Evolutionary conservation across 1,140 invertebrate genomes (phyloP).

Genomic region (Apis florea): DNA sequence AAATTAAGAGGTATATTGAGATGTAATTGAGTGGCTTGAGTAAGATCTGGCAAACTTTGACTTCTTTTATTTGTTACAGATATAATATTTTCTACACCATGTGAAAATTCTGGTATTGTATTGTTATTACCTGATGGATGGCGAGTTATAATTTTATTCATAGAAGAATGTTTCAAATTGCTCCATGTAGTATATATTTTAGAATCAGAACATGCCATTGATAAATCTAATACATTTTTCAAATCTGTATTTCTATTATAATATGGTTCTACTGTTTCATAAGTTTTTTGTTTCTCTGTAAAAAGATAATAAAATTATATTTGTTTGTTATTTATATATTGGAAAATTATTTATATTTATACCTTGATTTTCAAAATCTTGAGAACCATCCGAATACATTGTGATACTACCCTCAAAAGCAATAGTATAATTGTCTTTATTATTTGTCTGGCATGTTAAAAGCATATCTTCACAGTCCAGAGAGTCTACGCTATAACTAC

Average conservation of each 20-base stretch:
- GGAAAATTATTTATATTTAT: conserved; percentile 54
- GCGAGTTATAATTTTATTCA: conserved; percentile 79
- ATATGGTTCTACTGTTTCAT: conserved; percentile 69
- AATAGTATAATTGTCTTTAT: conserved; percentile 97
- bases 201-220: conserved; percentile 91
- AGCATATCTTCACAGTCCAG: conserved; percentile 95
- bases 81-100: conserved; percentile 58
- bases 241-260: conserved; percentile 72
- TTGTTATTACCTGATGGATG: conserved; percentile 91
- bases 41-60: conserved; percentile 76
- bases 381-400: conserved; percentile 92
- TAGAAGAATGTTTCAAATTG: conserved; percentile 84
- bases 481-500: conserved; percentile 93
- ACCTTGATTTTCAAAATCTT: conserved; percentile 85
- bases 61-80: conserved; percentile 67
- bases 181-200: conserved; percentile 91
- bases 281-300: conserved; percentile 75
- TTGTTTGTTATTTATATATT: background rate
- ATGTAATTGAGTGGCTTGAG: conserved; percentile 65
- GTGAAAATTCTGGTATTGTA: conserved; percentile 77
- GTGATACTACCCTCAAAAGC: conserved; percentile 94
- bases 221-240: conserved; percentile 82
- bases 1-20: conserved; percentile 75
- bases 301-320: conserved; percentile 33
- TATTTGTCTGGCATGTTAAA: conserved; percentile 90